These are phyloP conservation scores for Gonatopus flavifemur DNA, from an alignment of 1,140 invertebrate genomes.

Conservation along the genomic window DNA sequence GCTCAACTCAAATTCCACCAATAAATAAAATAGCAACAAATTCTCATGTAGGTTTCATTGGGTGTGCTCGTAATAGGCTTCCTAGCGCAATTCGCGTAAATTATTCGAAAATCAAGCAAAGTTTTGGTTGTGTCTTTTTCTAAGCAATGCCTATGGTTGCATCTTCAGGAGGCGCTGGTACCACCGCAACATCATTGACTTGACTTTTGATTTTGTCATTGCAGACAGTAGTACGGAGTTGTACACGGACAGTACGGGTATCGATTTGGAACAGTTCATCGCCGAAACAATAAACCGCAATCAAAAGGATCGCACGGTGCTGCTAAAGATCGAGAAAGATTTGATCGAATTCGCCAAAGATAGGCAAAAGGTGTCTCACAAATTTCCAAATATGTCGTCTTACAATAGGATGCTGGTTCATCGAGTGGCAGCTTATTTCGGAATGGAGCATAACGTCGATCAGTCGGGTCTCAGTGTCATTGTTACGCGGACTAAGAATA, in stretches of 20 bases:
- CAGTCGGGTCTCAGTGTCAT: conserved; percentile 81
- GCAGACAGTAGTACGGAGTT: conserved; percentile 82
- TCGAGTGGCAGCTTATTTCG: conserved; percentile 88
- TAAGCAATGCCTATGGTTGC: too few species aligned
- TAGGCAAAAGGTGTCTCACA: conserved; percentile 74
- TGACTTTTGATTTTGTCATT: conserved; percentile 16
- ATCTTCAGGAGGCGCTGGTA: too few species aligned
- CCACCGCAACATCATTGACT: too few species aligned
- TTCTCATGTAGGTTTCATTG: too few species aligned
- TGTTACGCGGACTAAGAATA: conserved; percentile 76
- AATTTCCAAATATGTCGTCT: conserved; percentile 88
- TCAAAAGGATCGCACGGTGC: conserved; percentile 78
- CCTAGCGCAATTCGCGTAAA: too few species aligned
- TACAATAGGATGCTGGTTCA: conserved; percentile 95
- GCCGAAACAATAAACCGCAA: conserved; percentile 89
- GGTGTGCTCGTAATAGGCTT: too few species aligned
- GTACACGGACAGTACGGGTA: conserved; percentile 75
- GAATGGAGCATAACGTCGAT: conserved; percentile 93
- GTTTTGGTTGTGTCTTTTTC: neutral
- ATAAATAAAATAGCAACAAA: too few species aligned
- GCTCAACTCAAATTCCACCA: too few species aligned
- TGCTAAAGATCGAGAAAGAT: conserved; percentile 87
- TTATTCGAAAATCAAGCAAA: conserved; percentile 5
- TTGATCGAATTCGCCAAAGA: conserved; percentile 82
- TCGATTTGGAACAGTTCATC: conserved; percentile 85